Evolutionary conservation across 2,888 invertebrate genomes (phyloP), one percentile per base, ranked within the genome.

Genomic region (Leucania comma): DNA sequence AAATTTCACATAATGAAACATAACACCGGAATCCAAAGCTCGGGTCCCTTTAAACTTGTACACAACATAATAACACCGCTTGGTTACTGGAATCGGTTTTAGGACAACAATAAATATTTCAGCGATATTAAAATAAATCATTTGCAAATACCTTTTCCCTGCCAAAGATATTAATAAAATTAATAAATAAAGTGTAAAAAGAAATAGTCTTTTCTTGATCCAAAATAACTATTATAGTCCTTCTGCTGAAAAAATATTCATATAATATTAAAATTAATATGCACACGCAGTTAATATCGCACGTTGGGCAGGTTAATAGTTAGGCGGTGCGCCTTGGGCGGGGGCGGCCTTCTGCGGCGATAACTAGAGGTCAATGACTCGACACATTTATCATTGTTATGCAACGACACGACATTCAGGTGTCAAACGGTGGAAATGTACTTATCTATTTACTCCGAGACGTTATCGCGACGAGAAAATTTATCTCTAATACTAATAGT

Each of bases 351-450:
- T 72, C 63, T 56, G 68, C 51, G 48, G n/a, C 51, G 68, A 73
- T 77, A 76, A 75, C 66, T 50, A 68, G 51, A 75, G 77, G 76
- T 86, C 74, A 76, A 70, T 73, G 73, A 78, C 82, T 61, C 42
- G 61, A 60, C 24, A 60, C 68, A 68, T 72, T 74, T 75, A 83
- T 80, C 76, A 63, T 42, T 61, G 62, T 78, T 83, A 78, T 75
- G 75, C 69, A 80, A 84, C 59, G 66, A 38, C 9, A 48, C 68
- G 62, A 82, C 70, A 76, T 73, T 78, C 69, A 74, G 67, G 57
- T 80, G 76, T 77, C 70, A 80, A 70, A 80, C 62, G 32, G 17
- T 80, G 71, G 65, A 75, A 72, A 73, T 59, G 8, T 80, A 72
- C 69, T 72, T 79, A 73, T 78, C 82, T 70, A 63, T 74, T 75